A percentile compares a stretch with the other conserved stretches of the same genome.
phyloP scores from a whole-genome alignment of 2,797 vertebrate species.

The Orestias chungarensis region DNA sequence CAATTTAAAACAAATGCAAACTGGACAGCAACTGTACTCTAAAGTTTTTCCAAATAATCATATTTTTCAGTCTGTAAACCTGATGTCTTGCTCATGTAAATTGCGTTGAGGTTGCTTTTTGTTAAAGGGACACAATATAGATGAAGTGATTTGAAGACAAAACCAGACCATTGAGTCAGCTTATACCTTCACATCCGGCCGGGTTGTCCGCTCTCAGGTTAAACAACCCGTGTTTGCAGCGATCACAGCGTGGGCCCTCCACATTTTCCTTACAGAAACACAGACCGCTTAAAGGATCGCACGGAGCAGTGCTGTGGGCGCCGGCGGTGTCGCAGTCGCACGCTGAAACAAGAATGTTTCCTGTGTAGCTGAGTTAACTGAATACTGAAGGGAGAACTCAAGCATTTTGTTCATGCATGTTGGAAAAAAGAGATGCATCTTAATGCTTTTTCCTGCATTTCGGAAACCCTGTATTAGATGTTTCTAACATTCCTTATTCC shows the following conservation, averaged over 20 bases:
- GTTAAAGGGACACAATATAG: neutral
- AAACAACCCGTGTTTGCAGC: constrained; percentile 81
- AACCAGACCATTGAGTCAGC: neutral
- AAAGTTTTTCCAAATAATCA: too few species aligned
- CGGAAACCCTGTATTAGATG: neutral
- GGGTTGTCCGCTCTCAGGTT: constrained; percentile 75
- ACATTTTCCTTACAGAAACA: constrained; percentile 87
- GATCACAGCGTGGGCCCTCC: constrained; percentile 84
- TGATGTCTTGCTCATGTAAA: neutral
- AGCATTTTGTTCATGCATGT: neutral
- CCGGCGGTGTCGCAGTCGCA: constrained; percentile 84
- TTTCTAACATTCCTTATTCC: neutral
- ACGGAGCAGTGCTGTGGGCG: constrained; percentile 70
- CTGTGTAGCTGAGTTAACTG: neutral
- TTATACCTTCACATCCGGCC: constrained; percentile 82
- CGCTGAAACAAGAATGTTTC: constrained; percentile 67
- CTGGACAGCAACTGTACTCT: too few species aligned
- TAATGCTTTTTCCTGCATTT: neutral
- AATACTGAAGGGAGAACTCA: neutral
- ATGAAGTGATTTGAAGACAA: neutral
- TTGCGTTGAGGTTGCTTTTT: neutral
- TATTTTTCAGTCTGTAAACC: neutral
- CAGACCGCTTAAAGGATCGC: constrained; percentile 77
- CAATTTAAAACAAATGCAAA: neutral
- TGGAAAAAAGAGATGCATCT: neutral